These are phyloP conservation scores for Sminthurinus aureus DNA, from an alignment of 2,888 invertebrate species.

Conservation along the genomic window DNA sequence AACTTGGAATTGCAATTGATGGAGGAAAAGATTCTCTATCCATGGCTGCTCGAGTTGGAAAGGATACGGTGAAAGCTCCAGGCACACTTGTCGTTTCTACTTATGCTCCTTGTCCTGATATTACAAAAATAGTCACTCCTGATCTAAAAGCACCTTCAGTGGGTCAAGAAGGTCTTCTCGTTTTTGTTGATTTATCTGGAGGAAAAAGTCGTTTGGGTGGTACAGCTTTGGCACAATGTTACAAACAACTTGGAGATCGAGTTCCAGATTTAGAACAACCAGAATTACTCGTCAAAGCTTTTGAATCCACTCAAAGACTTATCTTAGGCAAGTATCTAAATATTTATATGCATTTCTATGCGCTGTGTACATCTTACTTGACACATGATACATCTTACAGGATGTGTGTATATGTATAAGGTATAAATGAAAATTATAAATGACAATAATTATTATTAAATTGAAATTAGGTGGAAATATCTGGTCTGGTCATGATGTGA, in stretches of 20 bases:
- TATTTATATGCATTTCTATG: background rate
- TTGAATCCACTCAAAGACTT: slow-evolving; percentile 84
- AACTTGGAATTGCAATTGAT: slow-evolving; percentile 88
- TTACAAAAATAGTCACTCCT: slow-evolving; percentile 85
- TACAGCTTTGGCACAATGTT: slow-evolving; percentile 90
- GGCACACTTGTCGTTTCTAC: slow-evolving; percentile 86
- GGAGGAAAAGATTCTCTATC: slow-evolving; percentile 98
- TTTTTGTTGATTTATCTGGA: slow-evolving; percentile 80
- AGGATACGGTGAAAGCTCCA: slow-evolving; percentile 70
- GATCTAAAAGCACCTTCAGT: slow-evolving; percentile 77
- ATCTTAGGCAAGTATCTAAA: slow-evolving; percentile 73
- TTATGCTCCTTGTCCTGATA: slow-evolving; percentile 94
- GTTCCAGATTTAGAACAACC: slow-evolving; percentile 83
- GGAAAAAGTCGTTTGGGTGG: slow-evolving; percentile 85
- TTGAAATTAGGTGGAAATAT: slow-evolving; percentile 70
- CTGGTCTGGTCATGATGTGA: slow-evolving; percentile 91
- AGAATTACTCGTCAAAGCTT: slow-evolving; percentile 74
- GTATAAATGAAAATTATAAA: background rate
- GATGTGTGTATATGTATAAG: background rate
- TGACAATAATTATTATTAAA: background rate
- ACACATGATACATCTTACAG: too few relatives aligned
- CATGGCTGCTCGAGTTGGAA: slow-evolving; percentile 89
- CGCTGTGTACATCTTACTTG: too few relatives aligned
- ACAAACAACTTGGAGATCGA: slow-evolving; percentile 80
- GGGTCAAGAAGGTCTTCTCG: slow-evolving; percentile 70